A percentile compares a stretch with the other conserved stretches of the same genome.
These are phyloP conservation scores for Chelonus insularis DNA, from an alignment of 1,140 invertebrate genomes.

Conservation along the genomic window DNA sequence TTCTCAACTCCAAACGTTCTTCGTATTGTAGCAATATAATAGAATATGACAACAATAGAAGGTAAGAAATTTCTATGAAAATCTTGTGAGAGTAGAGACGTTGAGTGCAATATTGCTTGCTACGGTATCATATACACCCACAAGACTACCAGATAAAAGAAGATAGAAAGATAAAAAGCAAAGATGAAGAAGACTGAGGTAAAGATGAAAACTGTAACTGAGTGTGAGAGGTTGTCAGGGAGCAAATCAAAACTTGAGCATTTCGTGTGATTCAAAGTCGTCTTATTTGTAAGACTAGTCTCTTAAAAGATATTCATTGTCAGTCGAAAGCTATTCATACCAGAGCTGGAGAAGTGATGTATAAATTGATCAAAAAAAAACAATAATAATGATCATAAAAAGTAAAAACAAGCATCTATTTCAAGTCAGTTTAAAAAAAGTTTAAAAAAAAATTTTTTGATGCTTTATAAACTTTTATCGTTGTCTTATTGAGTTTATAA, in stretches of 20 bases:
- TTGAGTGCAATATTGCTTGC: constrained; percentile 18
- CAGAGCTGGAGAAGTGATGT: too few species aligned
- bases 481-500: too few species aligned
- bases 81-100: constrained; percentile 11
- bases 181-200: background rate
- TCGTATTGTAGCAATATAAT: constrained; percentile 16
- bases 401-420: background rate
- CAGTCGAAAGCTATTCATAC: background rate
- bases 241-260: constrained; percentile 9
- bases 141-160: background rate
- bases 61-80: constrained; percentile 20
- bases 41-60: constrained; percentile 15
- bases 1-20: background rate
- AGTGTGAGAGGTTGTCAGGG: background rate
- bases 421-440: too few species aligned
- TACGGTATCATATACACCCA: background rate
- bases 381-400: background rate
- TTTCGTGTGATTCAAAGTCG: background rate
- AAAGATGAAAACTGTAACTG: background rate
- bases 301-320: background rate
- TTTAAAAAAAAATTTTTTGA: too few species aligned
- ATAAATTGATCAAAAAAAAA: background rate
- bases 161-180: background rate
- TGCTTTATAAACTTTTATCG: too few species aligned
- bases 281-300: background rate